Base-by-base conservation (phyloP, 2,888 invertebrate species). In the Pristionchus exspectatus region DNA sequence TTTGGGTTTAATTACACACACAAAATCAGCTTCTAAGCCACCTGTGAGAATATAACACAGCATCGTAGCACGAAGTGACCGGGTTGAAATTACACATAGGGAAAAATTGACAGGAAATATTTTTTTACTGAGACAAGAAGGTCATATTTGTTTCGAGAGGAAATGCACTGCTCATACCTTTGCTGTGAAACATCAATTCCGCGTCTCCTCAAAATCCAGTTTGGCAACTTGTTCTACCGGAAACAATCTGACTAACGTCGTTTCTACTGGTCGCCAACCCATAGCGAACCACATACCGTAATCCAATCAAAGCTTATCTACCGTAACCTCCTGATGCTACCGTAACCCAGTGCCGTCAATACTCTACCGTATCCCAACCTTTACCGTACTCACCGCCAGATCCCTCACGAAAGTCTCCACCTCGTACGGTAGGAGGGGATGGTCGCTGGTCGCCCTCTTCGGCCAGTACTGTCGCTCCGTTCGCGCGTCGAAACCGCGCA, bases 401-500 rank as follows among this genome's bases (percentile, higher is more conserved):
- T 81, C 77, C 38, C 77, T 44, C 27, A 50, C 77, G 50, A 81
- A 81, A 7, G 44, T 10, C 77, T 81, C n/a, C 50, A 81, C 77
- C n/a, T 50, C 77, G 12, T 81, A 10, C 5, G 44, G 77, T 24
- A 81, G n/a, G 2, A 10, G 0, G 4, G 74, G 38, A 7, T 21
- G 12, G 44, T 2, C 77, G 18, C n/a, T 24, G 9, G 21, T 21
- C 77, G 24, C 14, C 38, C 77, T 30, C 50, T 24, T 18, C 44
- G 84, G 84, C 87, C 87, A 27, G 87, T 69, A 90, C 77, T 90
- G 90, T 7, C 59, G 33, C 69, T 85, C 72, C 33, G 56, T 84
- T 24, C 33, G 27, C 27, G 56, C 38, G 85, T 89, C 81, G 89
- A 89, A 91, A 10, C 89, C 27, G 30, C 90, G 77, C 12, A 91